Percentiles rank a stretch among this genome's conserved stretches.
Evolutionary conservation across 2,113 vertebrate species (phyloP).

Genomic region (Malaclemys terrapin): DNA sequence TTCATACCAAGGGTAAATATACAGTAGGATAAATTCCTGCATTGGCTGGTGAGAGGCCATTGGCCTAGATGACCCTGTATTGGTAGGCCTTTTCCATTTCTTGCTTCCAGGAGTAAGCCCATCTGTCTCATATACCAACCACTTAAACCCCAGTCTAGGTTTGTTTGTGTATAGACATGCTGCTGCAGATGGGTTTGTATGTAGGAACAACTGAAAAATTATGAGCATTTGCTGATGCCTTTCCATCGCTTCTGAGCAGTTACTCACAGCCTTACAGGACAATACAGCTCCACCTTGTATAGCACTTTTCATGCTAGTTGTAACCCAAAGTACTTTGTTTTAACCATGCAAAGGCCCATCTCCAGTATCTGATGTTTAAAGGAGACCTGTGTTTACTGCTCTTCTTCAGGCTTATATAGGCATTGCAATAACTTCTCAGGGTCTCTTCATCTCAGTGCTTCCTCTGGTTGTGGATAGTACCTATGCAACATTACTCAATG

Average conservation of each 20-base stretch:
- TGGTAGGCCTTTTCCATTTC: neutral
- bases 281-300: neutral
- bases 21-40: neutral
- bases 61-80: neutral
- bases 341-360: neutral
- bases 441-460: neutral
- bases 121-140: neutral
- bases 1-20: neutral
- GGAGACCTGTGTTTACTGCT: neutral
- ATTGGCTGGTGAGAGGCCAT: neutral
- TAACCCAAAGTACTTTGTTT: neutral
- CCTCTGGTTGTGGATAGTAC: neutral
- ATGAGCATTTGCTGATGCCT: neutral
- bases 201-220: neutral
- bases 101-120: neutral
- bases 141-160: neutral
- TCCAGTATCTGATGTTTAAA: neutral
- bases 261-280: neutral
- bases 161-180: neutral
- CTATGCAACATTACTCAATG: neutral
- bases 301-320: neutral
- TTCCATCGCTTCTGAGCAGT: fast-evolving
- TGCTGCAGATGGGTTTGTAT: neutral
- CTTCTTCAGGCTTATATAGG: neutral
- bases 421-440: neutral